These are phyloP conservation scores for Phataginus tricuspis DNA, from an alignment of 2,797 vertebrate species.

Conservation along the genomic window DNA sequence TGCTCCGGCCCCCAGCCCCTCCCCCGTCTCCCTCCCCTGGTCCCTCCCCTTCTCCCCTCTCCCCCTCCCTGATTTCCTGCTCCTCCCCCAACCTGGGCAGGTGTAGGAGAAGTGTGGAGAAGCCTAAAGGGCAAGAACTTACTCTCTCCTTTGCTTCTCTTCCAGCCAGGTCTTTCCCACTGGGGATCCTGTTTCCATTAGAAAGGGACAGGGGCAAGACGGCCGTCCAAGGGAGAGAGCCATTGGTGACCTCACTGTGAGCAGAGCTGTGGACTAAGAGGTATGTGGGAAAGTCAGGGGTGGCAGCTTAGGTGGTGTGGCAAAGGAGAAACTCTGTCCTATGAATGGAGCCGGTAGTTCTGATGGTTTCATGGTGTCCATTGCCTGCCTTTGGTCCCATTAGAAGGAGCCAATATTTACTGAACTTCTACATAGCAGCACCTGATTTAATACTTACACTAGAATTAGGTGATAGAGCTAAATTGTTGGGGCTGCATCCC, in stretches of 20 bases:
- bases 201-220: not conserved
- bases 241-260: not conserved
- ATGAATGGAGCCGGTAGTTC: not conserved
- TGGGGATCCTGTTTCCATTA: not conserved
- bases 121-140: rapidly evolving
- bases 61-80: too few species aligned
- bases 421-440: not conserved
- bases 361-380: not conserved
- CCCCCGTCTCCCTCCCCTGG: too few species aligned
- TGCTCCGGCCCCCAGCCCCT: too few species aligned
- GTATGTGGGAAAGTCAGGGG: not conserved
- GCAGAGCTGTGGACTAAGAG: not conserved
- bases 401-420: not conserved
- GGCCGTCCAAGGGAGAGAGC: not conserved
- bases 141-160: not conserved
- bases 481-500: rapidly evolving
- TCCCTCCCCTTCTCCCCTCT: too few species aligned
- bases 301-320: not conserved
- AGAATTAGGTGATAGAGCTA: not conserved
- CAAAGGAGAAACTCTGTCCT: not conserved
- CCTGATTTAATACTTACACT: not conserved
- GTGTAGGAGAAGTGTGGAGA: too few species aligned
- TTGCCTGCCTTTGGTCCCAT: not conserved
- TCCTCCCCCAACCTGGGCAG: too few species aligned
- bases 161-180: not conserved